Evolutionary conservation across 2,797 vertebrate genomes (phyloP), one percentile per base, ranked within the genome.

Genomic region (Lacerta agilis): DNA sequence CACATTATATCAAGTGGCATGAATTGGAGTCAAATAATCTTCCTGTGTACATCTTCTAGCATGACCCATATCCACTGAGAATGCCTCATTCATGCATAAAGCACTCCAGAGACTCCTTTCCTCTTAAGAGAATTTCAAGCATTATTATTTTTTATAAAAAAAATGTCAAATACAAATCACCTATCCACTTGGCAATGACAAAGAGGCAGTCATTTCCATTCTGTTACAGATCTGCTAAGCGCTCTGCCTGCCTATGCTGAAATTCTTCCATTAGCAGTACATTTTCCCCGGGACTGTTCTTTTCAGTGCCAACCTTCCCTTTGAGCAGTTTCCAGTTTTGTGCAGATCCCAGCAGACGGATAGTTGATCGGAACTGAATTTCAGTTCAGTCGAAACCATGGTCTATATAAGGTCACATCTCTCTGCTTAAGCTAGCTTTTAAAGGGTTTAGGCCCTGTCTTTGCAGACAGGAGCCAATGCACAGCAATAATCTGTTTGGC

Each of bases 1-100:
- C 99, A 99, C 99, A 99, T 99, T 99, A 97, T 98, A 98, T 98
- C 98, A 98, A 99, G 98, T 98, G 98, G 99, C 99, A 99, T 99
- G 99, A 98, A 98, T 99, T 97, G 97, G 97, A 98, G 97, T 99
- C 99, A 99, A 99, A 99, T 99, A 99, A 99, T 99, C 99, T 99
- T 99, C 95, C 98, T 99, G 98, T 99, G 98, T 99, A 99, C 98
- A 99, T 99, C 98, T 99, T 98, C 98, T 99, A 99, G 98, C 99
- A 99, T 99, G 99, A 98, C 98, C 99, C 98, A 98, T 97, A 97
- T 98, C 98, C 97, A 98, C 98, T 97, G 97, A 98, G 97, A 97
- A 98, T 97, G 97, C 98, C 97, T 98, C 98, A 98, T 98, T 98
- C 97, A 97, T 98, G 97, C 98, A 97, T 97, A 94, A 96, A 96